These are phyloP conservation scores for Austrofundulus limnaeus DNA, from an alignment of 2,113 vertebrate species.

Conservation along the genomic window DNA sequence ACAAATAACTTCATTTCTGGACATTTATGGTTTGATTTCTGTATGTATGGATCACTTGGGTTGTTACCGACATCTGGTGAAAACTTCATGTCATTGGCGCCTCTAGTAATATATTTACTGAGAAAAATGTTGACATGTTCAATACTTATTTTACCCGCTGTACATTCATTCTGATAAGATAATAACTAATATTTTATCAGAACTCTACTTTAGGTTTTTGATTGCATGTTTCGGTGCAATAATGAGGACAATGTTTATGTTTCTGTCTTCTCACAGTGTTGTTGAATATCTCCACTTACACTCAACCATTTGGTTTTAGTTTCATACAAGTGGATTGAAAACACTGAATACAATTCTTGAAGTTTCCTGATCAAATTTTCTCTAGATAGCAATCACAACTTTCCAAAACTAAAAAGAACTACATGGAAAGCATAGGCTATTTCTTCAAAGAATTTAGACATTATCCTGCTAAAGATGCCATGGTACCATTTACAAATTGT, in stretches of 20 bases:
- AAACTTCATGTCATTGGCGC: no score
- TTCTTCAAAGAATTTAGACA: conserved; percentile 20
- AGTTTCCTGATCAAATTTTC: not conserved
- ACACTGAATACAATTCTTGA: not conserved
- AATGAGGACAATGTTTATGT: not conserved
- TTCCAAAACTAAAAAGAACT: not conserved
- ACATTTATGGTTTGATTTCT: no score
- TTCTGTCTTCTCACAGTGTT: conserved; percentile 1
- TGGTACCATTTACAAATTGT: conserved; percentile 42
- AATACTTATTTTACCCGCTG: no score
- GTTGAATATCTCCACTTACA: no score
- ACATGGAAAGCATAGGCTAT: not conserved
- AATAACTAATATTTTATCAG: no score
- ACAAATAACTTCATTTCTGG: no score
- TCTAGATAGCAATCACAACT: not conserved
- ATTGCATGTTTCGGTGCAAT: not conserved
- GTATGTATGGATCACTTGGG: no score
- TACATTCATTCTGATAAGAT: no score
- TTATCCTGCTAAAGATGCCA: conserved; percentile 28
- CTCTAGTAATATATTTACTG: no score
- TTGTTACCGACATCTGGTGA: no score
- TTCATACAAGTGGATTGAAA: not conserved
- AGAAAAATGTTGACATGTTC: no score
- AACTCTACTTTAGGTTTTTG: not conserved
- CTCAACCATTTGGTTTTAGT: not conserved